Conservation (phyloP, 2,113 vertebrate species). For the Aldabrachelys gigantea region DNA sequence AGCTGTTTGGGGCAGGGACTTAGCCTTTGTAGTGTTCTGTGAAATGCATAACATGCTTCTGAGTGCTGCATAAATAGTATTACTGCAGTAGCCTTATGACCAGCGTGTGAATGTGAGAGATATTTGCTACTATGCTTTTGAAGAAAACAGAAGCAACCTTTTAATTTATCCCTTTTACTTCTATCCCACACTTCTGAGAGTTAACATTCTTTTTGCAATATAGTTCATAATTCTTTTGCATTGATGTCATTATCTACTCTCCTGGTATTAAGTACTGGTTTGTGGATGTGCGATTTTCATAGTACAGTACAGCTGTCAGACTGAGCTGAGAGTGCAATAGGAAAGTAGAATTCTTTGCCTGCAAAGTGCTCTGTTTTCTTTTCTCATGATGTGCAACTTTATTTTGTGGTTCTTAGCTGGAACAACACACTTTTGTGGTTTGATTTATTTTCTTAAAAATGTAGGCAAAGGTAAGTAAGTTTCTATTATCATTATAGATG, state of each 20-base stretch:
- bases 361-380: neutral
- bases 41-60: constrained; percentile 54
- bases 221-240: neutral
- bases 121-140: neutral
- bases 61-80: neutral
- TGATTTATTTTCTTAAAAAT: neutral
- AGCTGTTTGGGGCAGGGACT: constrained; percentile 60
- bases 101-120: neutral
- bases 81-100: neutral
- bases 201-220: neutral
- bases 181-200: neutral
- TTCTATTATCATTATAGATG: neutral
- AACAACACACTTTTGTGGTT: neutral
- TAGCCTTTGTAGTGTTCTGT: constrained; percentile 42
- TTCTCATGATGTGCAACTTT: neutral
- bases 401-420: neutral
- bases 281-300: constrained; percentile 18
- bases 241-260: neutral
- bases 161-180: neutral
- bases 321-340: neutral
- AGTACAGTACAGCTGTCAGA: neutral
- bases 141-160: neutral
- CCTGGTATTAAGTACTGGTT: neutral
- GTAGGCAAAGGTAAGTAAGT: neutral
- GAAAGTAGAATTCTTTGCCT: neutral